Evolutionary conservation across 2,888 invertebrate species (phyloP), one percentile per base, ranked within the genome.

Genomic region (Nasonia oneida): DNA sequence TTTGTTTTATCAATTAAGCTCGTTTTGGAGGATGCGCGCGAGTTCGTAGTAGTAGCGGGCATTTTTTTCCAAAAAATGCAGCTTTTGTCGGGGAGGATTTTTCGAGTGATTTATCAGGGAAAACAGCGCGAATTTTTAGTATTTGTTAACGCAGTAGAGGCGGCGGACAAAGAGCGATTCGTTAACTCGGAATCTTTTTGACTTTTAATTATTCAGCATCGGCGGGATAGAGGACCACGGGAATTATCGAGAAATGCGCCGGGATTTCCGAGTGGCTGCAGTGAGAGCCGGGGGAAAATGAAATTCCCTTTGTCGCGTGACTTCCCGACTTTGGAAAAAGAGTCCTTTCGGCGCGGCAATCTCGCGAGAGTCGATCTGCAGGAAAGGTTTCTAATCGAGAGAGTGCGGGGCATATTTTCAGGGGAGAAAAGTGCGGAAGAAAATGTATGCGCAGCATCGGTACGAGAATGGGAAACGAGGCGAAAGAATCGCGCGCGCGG

Each of bases 1-100:
- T 73, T 73, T 73, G 39, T 42, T 61, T 77, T 77, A 77, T 77
- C 73, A 77, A 77, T 77, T 77, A 77, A 77, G 77, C 47, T 77
- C 39, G 61, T 77, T 76, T 23, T 12, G n/a, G n/a, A 29, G 29
- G 67, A 14, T 29, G 29, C 29, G 5, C 64, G 29, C 61, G 61
- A n/a, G 71, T 2, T 4, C 33, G 12, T 33, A 6, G 33, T 10
- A 37, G 23, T 23, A 23, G 0, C 23, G 23, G 23, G 23, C 0
- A 23, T 4, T 23, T 42, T n/a, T 71, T 73, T 73, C 10, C 14
- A 0, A 3, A 6, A 71, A 71, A 18, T 42, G 71, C n/a, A 6
- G 39, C 18, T 23, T 61, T 61, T 61, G 57, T 18, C 53, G 4
- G 18, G 15, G 53, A 53, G 15, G 10, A 71, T 71, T 71, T 37